These are phyloP conservation scores for Paramormyrops hopkinsi DNA, from an alignment of 2,797 vertebrate genomes.

Conservation along the genomic window DNA sequence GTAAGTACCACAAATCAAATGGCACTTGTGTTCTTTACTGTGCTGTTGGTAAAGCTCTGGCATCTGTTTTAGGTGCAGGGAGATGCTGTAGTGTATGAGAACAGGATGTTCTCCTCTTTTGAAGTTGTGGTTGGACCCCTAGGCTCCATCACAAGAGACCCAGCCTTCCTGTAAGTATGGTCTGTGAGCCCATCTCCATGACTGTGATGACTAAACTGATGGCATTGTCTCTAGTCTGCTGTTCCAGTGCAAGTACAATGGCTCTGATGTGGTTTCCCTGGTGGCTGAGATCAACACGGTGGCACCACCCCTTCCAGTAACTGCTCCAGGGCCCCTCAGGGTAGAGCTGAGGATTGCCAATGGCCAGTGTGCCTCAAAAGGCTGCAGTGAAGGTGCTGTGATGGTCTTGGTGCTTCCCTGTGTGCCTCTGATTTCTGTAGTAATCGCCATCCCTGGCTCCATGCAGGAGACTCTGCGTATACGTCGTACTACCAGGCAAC, in stretches of 20 bases:
- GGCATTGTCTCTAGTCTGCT: constrained; percentile 45
- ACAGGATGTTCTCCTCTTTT: constrained; percentile 58
- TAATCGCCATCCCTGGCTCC: neutral
- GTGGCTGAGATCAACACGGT: constrained; percentile 50
- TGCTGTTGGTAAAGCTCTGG: too few relatives aligned
- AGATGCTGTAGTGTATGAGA: constrained; percentile 58
- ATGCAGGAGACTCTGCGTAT: constrained; percentile 31
- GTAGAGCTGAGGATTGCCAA: constrained; percentile 59
- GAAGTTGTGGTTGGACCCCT: constrained; percentile 57
- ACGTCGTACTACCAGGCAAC: constrained; percentile 37
- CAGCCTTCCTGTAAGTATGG: constrained; percentile 59
- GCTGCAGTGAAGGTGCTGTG: constrained; percentile 51
- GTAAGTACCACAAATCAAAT: neutral
- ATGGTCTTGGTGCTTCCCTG: too few relatives aligned
- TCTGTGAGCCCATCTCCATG: neutral
- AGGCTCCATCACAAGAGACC: constrained; percentile 64
- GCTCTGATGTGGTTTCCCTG: constrained; percentile 45
- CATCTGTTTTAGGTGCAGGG: constrained; percentile 48
- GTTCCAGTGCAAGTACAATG: constrained; percentile 61
- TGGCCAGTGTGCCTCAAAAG: constrained; percentile 53
- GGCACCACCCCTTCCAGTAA: constrained; percentile 48
- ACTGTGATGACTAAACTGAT: neutral
- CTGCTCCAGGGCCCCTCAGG: constrained; percentile 22
- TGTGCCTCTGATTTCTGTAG: neutral
- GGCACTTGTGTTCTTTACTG: neutral